These are phyloP conservation scores for Sorex araneus DNA, from an alignment of 2,113 vertebrate genomes.

Conservation along the genomic window DNA sequence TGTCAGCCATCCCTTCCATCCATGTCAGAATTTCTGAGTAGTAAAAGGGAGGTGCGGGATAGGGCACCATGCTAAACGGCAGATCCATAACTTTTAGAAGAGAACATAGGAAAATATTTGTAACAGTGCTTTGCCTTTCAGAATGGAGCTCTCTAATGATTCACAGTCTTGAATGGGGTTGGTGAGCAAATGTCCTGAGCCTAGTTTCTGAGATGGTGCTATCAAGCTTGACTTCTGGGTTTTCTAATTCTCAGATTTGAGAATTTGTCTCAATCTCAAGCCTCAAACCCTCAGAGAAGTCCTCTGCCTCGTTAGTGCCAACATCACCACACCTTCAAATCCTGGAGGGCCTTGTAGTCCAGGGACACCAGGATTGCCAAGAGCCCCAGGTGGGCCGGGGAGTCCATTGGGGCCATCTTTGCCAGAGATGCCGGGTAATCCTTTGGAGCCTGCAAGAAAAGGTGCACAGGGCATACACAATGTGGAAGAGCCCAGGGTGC, in stretches of 20 bases:
- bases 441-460: constrained; percentile 91
- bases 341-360: constrained; percentile 93
- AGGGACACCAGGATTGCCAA: constrained; percentile 91
- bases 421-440: constrained; percentile 90
- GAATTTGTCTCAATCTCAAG: neutral
- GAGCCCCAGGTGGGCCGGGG: constrained; percentile 88
- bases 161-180: neutral
- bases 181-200: neutral
- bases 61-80: neutral
- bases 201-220: neutral
- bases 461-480: neutral
- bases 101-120: constrained; percentile 27
- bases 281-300: constrained; percentile 29
- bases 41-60: neutral
- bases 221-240: neutral
- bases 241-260: neutral
- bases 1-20: neutral
- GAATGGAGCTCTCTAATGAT: constrained; percentile 11
- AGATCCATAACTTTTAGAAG: neutral
- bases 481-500: neutral
- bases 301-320: neutral
- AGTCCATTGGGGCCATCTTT: constrained; percentile 91
- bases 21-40: neutral
- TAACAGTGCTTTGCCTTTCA: constrained; percentile 37
- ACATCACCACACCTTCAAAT: constrained; percentile 90